Percentiles rank a stretch among this genome's conserved stretches.
phyloP scores from a whole-genome alignment of 2,888 invertebrate genomes.

The Agrotis ipsilon region DNA sequence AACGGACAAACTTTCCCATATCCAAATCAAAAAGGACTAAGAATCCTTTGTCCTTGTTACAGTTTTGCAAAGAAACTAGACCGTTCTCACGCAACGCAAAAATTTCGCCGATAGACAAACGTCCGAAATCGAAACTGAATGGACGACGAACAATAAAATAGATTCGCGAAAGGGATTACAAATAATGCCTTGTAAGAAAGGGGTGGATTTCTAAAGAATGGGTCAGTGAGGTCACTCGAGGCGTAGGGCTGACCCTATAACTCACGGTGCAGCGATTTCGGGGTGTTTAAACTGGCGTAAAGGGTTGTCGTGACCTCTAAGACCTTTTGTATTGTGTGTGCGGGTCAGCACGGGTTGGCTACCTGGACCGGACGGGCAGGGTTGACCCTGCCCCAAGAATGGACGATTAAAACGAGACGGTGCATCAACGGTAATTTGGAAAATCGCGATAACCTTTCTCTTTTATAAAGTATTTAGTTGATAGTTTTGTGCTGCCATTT shows the following conservation, averaged over 20 bases:
- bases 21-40: conserved; percentile 69
- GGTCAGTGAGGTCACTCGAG: conserved; percentile 88
- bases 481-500: conserved; percentile 76
- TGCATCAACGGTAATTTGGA: conserved; percentile 83
- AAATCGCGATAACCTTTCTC: conserved; percentile 88
- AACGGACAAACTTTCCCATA: conserved; percentile 85
- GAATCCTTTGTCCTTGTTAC: conserved; percentile 82
- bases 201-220: conserved; percentile 83
- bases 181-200: conserved; percentile 90
- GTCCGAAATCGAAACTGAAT: conserved; percentile 82
- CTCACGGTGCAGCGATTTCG: conserved; percentile 89
- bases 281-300: conserved; percentile 88
- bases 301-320: conserved; percentile 87
- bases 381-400: conserved; percentile 82
- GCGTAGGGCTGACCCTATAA: conserved; percentile 89
- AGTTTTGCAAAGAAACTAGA: conserved; percentile 90
- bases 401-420: conserved; percentile 89
- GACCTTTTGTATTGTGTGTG: conserved; percentile 79
- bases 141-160: conserved; percentile 87
- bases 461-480: conserved; percentile 72
- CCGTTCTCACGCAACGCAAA: conserved; percentile 89
- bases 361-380: conserved; percentile 81
- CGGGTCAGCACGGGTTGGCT: conserved; percentile 88
- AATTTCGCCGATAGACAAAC: conserved; percentile 87
- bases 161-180: conserved; percentile 92